Base-by-base conservation (phyloP, 2,888 invertebrate genomes). In the Acanthosepion esculentum region DNA sequence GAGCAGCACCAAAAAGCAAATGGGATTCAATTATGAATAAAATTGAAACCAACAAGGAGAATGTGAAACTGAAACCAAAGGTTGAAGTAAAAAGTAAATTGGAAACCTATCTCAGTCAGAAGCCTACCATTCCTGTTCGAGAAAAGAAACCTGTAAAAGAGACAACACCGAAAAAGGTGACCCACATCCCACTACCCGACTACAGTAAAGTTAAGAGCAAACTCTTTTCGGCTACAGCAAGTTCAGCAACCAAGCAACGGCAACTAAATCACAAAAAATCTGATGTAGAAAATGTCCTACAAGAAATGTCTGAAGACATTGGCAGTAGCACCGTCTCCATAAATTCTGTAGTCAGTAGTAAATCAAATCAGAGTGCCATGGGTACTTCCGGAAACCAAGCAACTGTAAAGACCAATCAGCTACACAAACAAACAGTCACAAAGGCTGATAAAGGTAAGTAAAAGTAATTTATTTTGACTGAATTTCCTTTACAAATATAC, bases 11-110 rank as follows among this genome's bases (percentile, higher is more conserved):
- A 12, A 92, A 92, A 26, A 92, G 92, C 26, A 92, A 92, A 48
- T 92, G 92, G 92, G 92, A 92, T 50, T 26, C 50, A 92, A 92
- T 92, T 48, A 92, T 92, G 92, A 92, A 92, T 92, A 92, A 92
- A 26, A 92, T 92, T 26, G 92, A 92, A 26, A 92, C 48, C 15
- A 92, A 92, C 26, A 92, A 92, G 50, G 92, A 92, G 1, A 92
- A 53, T 53, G 53, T 92, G 15, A 92, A 92, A 50, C 50, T 92
- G 50, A 92, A 92, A 15, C 48, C 92, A 5, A 92, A 48, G 53
- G 2, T 26, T 48, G 92, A 92, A 50, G 92, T 92, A 6, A 92
- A 92, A 92, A 92, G 92, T 26, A 92, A 48, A 92, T 10, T 92
- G 29, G 92, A 53, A 26, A n/a, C 92, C 10, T 92, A 92, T n/a